phyloP scores from a whole-genome alignment of 2,113 vertebrate genomes.

The Callocephalon fimbriatum region DNA sequence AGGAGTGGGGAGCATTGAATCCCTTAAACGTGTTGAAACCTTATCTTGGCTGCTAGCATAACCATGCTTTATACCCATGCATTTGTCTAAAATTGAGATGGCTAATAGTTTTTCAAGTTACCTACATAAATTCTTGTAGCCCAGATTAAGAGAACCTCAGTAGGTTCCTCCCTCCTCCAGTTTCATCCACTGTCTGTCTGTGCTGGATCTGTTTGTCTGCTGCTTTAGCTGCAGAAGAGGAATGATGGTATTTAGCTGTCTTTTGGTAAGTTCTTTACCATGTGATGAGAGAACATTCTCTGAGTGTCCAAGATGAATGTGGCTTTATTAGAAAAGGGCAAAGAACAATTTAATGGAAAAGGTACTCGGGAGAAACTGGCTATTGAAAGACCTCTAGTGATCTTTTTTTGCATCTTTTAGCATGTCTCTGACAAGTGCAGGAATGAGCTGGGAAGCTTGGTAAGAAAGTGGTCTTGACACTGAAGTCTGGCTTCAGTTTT shows the following conservation, averaged over 20 bases:
- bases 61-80: accelerated
- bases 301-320: neutral
- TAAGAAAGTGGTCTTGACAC: neutral
- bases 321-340: neutral
- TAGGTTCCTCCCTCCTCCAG: neutral
- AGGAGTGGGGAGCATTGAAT: neutral
- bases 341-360: neutral
- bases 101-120: neutral
- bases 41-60: neutral
- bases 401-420: neutral
- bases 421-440: neutral
- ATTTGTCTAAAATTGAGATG: neutral
- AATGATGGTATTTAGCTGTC: neutral
- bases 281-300: neutral
- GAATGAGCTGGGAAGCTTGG: neutral
- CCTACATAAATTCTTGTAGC: neutral
- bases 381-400: neutral
- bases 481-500: neutral
- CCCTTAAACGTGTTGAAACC: neutral
- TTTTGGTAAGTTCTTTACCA: neutral
- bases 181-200: neutral
- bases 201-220: neutral
- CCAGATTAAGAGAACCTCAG: neutral
- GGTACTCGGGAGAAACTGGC: neutral
- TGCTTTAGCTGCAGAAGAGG: neutral